Percentiles rank a stretch among this genome's conserved stretches.
These are phyloP conservation scores for Cryptus viduatorius DNA, from an alignment of 2,888 invertebrate species.

Conservation along the genomic window DNA sequence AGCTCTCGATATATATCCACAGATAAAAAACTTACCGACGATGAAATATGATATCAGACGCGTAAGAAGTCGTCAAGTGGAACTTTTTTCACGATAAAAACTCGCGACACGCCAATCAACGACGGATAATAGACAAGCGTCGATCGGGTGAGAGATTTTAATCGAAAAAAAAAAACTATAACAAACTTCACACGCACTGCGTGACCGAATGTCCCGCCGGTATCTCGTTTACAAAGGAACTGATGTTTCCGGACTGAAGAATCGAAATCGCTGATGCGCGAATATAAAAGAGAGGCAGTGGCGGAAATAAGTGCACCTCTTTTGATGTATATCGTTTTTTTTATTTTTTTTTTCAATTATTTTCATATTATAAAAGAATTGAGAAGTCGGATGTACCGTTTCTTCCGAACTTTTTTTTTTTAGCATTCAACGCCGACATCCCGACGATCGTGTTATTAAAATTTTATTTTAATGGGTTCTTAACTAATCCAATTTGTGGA, in stretches of 20 bases:
- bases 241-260: conserved; percentile 25
- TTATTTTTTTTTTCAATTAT: conserved; percentile 19
- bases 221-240: not conserved
- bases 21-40: not conserved
- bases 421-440: not conserved
- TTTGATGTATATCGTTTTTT: not conserved
- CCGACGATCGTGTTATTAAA: not conserved
- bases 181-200: not conserved
- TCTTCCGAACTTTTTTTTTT: not conserved
- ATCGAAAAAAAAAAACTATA: not conserved
- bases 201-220: conserved; percentile 18
- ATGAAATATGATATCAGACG: not conserved
- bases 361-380: not conserved
- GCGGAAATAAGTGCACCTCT: conserved; percentile 29
- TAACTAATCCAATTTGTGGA: not conserved
- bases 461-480: not conserved
- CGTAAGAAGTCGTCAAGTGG: not conserved
- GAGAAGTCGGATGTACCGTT: not conserved
- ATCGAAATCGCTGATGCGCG: conserved; percentile 19
- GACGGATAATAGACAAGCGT: not conserved
- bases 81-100: not conserved
- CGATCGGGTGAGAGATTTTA: not conserved
- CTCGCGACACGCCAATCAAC: not conserved
- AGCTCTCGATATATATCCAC: not conserved
- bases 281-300: not conserved